These are phyloP conservation scores for Rhagoletis zephyria DNA, from an alignment of 1,140 invertebrate genomes.

Conservation along the genomic window DNA sequence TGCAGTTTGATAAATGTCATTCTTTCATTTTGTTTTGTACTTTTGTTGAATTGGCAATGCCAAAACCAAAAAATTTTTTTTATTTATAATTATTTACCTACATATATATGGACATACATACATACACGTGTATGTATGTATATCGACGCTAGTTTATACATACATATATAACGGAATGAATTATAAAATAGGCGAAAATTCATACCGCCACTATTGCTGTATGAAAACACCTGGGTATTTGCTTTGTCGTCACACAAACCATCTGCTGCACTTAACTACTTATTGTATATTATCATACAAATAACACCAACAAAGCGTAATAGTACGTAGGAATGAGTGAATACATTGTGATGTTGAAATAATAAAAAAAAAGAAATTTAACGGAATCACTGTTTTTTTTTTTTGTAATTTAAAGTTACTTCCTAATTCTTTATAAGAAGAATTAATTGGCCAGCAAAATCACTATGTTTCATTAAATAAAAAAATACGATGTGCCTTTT, in stretches of 20 bases:
- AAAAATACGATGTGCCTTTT: no score
- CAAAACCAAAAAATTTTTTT: background rate
- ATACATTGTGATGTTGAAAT: background rate
- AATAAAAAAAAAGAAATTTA: background rate
- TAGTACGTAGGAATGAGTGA: background rate
- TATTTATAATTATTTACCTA: conserved; percentile 21
- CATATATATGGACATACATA: background rate
- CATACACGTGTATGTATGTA: no score
- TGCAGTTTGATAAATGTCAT: background rate
- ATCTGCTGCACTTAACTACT: background rate
- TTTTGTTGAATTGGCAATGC: background rate
- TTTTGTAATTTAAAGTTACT: no score
- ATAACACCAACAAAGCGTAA: background rate
- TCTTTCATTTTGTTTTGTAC: background rate
- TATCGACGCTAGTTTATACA: no score
- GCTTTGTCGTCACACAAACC: background rate
- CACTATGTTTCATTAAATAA: no score
- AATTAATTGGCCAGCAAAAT: no score
- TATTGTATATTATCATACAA: background rate
- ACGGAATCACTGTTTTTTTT: background rate
- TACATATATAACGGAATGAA: no score
- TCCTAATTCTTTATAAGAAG: no score
- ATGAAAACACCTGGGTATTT: background rate
- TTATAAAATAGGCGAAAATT: no score
- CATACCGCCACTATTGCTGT: no score